Base-by-base conservation (phyloP, 1,140 invertebrate genomes). In the Pteromalus puparum region DNA sequence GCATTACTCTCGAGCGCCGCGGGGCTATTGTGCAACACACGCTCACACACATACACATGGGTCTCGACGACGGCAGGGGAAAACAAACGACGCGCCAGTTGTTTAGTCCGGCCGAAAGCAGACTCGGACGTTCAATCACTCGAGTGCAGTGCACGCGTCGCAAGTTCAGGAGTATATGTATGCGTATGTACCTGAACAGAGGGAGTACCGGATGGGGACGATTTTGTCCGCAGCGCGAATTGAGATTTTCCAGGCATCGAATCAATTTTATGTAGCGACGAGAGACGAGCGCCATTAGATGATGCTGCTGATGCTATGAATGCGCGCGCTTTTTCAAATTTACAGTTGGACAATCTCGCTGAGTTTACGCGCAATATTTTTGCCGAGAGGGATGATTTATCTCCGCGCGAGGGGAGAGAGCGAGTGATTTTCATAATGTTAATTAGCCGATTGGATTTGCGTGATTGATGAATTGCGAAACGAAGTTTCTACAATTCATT, bases 81-180 rank as follows among this genome's bases (percentile, higher is more conserved):
- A 78, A 78, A 83, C 82, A 83, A 78, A 83, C 74, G 82, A 48
- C 21, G 42, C 18, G 38, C 26, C 5, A 53, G 75, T 78, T 72
- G 82, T 78, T 83, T 78, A 83, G 74, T 18, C 6, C 46, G 42
- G 26, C 34, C n/a, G 12, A 28, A 24, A 30, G 65, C 21, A 4
- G 46, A 73, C 2, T 5, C 61, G 70, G 13, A 73, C 76, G 79
- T 75, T 80, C 74, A 73, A 87, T 87, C 74, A 86, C 77, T 76
- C 74, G 76, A 87, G 30, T 15, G 48, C 1, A 53, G 7, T 18
- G 18, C 5, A 15, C 48, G 48, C 15, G 15, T 10, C 12, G 46
- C 15, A 53, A 53, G 48, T 53, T 53, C 48, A 15, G 13, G 13
- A 53, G 18, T 18, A 48, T 48, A 1, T 53, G 12, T 53, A 53